These are phyloP conservation scores for Willisornis vidua DNA, from an alignment of 2,113 vertebrate genomes.

Conservation along the genomic window DNA sequence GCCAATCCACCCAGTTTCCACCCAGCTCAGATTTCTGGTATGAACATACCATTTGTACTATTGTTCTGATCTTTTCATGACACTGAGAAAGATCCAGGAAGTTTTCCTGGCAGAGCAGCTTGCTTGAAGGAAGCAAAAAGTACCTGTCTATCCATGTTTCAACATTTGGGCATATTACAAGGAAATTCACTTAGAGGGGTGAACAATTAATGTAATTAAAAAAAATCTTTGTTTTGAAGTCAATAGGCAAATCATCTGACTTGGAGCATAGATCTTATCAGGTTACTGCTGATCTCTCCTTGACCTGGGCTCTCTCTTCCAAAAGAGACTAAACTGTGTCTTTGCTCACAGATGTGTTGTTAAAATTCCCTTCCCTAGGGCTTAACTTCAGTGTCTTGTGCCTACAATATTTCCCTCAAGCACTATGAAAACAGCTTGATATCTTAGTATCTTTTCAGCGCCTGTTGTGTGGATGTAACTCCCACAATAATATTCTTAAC, in stretches of 20 bases:
- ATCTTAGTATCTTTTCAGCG: neutral
- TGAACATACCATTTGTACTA: neutral
- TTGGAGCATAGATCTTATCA: neutral
- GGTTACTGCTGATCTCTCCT: neutral
- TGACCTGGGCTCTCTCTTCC: neutral
- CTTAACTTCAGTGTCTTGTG: neutral
- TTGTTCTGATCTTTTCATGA: neutral
- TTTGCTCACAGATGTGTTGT: neutral
- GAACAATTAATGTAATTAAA: constrained; percentile 7
- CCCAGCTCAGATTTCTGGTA: neutral
- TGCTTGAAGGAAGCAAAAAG: constrained; percentile 3
- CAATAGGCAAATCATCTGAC: constrained; percentile 23
- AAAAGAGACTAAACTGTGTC: neutral
- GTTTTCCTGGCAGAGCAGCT: neutral
- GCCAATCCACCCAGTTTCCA: neutral
- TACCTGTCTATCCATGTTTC: neutral
- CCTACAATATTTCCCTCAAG: neutral
- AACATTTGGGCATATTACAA: neutral
- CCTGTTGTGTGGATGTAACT: neutral
- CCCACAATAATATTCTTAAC: neutral
- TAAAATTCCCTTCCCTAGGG: neutral
- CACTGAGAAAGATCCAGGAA: neutral
- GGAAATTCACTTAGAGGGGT: neutral
- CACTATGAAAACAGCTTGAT: neutral
- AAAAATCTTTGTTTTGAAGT: constrained; percentile 32